Evolutionary conservation across 2,888 invertebrate genomes (phyloP), one percentile per base, ranked within the genome.

Genomic region (Agriotes lineatus): DNA sequence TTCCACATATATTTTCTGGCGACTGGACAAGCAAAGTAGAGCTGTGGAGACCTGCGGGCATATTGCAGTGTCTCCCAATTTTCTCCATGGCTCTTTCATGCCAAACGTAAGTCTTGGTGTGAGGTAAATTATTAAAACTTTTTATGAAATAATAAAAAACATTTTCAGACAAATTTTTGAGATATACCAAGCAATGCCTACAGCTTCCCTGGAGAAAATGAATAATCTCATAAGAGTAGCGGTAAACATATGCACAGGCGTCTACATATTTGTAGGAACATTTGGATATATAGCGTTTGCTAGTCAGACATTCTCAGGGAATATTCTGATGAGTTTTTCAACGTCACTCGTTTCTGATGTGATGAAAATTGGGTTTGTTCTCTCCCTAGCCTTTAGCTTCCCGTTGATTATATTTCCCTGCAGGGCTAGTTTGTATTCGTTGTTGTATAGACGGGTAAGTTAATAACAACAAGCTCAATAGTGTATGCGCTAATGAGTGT

Each of bases 371-470:
- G 96, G 97, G 20, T 99, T 99, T 86, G 93, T 98, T 6, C 86
- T 97, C 77, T 97, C 97, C 0, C 90, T 99, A 25, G 97, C 97
- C 12, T 95, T 97, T 82, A 97, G 97, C 80, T 98, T 99, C 85
- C 99, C 99, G 0, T 88, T 99, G 72, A 95, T 97, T 76, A 95
- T 99, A 82, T 98, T 98, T 84, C 99, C 99, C 0, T 97, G 97
- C 81, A 87, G 99, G 67, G 95, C 95, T 9, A 96, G 97, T 81
- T 86, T 99, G 19, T 94, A 96, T 85, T 98, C 97, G 0, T 88
- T 99, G 66, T 85, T 97, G 4, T 97, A 94, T 80, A 90, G 91
- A 80, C 91, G 92, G 88, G 95, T 95, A 85, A 84, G 84, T 79
- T 0, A 14, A 16, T 30, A 16, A 9, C 10, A 14, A n/a, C n/a